A percentile compares a stretch with the other conserved stretches of the same genome.
Conservation (phyloP, 1,140 invertebrate species). For the Penaeus indicus region DNA sequence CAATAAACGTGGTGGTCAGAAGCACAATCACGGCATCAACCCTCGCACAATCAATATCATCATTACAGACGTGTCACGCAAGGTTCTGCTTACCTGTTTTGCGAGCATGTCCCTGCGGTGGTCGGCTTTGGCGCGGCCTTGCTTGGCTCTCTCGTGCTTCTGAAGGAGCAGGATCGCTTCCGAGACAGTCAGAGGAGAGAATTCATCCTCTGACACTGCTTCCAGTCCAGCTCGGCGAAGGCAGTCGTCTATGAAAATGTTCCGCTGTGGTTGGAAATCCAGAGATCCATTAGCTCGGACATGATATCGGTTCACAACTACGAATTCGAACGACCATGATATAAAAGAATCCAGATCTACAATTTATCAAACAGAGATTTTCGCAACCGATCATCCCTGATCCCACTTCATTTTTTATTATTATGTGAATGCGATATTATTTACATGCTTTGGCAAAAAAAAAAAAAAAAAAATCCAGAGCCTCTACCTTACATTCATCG, state of each 20-base stretch:
- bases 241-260: conserved; percentile 51
- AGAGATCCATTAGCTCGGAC: too few relatives aligned
- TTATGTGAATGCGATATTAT: too few relatives aligned
- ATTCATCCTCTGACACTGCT: conserved; percentile 50
- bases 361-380: not conserved
- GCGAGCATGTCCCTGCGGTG: conserved; percentile 47
- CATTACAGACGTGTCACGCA: too few relatives aligned
- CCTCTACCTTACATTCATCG: not conserved
- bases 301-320: not conserved
- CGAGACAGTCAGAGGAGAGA: conserved; percentile 77
- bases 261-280: not conserved
- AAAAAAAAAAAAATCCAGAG: not conserved
- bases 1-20: too few relatives aligned
- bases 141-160: conserved; percentile 89
- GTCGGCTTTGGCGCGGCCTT: conserved; percentile 80
- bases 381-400: too few relatives aligned
- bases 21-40: too few relatives aligned
- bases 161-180: conserved; percentile 90
- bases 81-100: conserved; percentile 27
- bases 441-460: too few relatives aligned
- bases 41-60: too few relatives aligned
- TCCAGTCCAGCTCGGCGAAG: conserved; percentile 55
- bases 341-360: not conserved
- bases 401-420: not conserved
- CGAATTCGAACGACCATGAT: too few relatives aligned